Base-by-base conservation (phyloP, 2,113 vertebrate genomes). In the Macroglossus sobrinus region DNA sequence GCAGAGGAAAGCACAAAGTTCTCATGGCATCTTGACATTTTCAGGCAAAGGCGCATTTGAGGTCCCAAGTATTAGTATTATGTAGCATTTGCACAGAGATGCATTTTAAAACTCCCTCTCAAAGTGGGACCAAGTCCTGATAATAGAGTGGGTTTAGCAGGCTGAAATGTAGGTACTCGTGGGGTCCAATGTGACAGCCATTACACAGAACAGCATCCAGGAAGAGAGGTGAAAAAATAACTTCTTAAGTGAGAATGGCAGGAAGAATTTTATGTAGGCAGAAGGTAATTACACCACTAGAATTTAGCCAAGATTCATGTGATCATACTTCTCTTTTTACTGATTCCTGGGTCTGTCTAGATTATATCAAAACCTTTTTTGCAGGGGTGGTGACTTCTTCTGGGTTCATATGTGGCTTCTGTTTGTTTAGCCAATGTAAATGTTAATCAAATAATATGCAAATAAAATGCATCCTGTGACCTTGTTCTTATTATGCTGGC, bases 391-490 rank as follows among this genome's bases (percentile, higher is more conserved):
- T 89, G 59, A 94, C 72, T 84, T 93, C 61, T 47, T 57, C 38
- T 33, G 30, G 28, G 33, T 12, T 80, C 68, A 63, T n/a, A 82
- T 79, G 69, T 72, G 59, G 68, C 35, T 64, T 93, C 55, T 61
- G 47, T 84, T 89, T 96, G 50, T 64, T 97, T 86, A 59, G 21
- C 38, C 74, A 94, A 12, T 81, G 92, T 91, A 92, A 94, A 86
- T 94, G 53, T 94, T 92, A 97, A 78, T 95, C 91, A 78, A 96
- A 88, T 89, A 89, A 93, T 78, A 96, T 96, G 88, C 57, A 96
- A 96, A 97, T 72, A 45, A 78, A 90, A 93, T 71, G n/a, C 30
- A 53, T 78, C 33, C 43, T 84, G 43, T 18, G 80, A 96, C 80
- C 81, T 84, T 79, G 63, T 59, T 59, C 57, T 94, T 75, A 47